Evolutionary conservation across 2,888 invertebrate genomes (phyloP).

Genomic region (Pseudoips prasinana): DNA sequence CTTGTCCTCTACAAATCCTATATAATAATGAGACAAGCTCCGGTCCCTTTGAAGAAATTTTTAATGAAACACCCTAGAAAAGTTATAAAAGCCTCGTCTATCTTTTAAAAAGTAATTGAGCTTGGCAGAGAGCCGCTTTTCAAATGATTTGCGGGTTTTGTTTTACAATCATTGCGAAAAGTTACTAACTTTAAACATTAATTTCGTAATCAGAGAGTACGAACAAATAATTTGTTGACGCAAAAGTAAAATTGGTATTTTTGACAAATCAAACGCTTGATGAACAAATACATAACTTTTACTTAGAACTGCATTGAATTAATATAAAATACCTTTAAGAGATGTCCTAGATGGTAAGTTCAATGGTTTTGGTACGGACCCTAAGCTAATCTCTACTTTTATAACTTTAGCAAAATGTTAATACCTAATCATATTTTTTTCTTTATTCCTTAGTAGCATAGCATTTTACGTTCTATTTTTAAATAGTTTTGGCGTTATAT

Average conservation of each 20-base stretch:
- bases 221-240: conserved; percentile 28
- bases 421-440: too few relatives aligned
- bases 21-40: conserved; percentile 67
- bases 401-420: too few relatives aligned
- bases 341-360: too few relatives aligned
- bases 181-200: conserved; percentile 35
- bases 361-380: too few relatives aligned
- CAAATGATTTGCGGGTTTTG: conserved; percentile 45
- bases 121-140: conserved; percentile 40
- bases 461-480: too few relatives aligned
- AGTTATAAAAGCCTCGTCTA: conserved; percentile 58
- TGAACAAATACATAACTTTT: conserved; percentile 19
- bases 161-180: conserved; percentile 38
- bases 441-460: too few relatives aligned
- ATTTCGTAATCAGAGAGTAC: conserved; percentile 32
- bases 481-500: too few relatives aligned
- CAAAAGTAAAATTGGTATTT: conserved; percentile 18
- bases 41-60: conserved; percentile 60
- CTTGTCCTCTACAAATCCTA: conserved; percentile 59
- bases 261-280: too few relatives aligned
- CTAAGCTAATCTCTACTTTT: too few relatives aligned
- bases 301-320: too few relatives aligned
- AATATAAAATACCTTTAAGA: too few relatives aligned
- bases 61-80: conserved; percentile 68
- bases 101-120: conserved; percentile 66